A percentile compares a stretch with the other conserved stretches of the same genome.
Evolutionary conservation across 2,113 vertebrate species (phyloP).

Genomic region (Pseudopipra pipra): DNA sequence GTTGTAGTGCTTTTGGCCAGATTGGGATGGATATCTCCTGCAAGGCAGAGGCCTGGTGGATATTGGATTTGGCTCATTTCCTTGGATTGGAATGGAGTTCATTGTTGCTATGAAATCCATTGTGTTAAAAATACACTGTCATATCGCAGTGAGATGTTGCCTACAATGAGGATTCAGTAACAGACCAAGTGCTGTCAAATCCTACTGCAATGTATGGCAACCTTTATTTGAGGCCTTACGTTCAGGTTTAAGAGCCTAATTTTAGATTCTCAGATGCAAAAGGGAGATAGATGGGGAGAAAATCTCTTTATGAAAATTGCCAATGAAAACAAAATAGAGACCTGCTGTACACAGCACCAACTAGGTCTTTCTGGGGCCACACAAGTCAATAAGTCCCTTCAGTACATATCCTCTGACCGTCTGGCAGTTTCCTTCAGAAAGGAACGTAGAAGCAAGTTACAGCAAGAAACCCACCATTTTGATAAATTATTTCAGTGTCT

Average conservation of each 20-base stretch:
- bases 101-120: background rate
- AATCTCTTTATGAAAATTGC: background rate
- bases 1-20: background rate
- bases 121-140: background rate
- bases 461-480: background rate
- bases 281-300: background rate
- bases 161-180: background rate
- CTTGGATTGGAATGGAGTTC: background rate
- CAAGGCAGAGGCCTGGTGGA: background rate
- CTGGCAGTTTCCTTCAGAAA: background rate
- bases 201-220: background rate
- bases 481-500: background rate
- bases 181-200: background rate
- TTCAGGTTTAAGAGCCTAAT: background rate
- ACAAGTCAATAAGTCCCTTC: background rate
- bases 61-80: background rate
- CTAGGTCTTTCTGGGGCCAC: background rate
- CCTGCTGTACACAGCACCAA: background rate
- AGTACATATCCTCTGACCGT: rapidly evolving
- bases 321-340: background rate
- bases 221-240: background rate
- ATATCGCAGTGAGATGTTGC: background rate
- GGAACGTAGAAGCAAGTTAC: background rate
- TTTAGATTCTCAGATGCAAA: background rate
- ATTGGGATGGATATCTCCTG: background rate